Evolutionary conservation across 2,797 vertebrate genomes (phyloP), one percentile per base, ranked within the genome.

Genomic region (Salmo trutta): DNA sequence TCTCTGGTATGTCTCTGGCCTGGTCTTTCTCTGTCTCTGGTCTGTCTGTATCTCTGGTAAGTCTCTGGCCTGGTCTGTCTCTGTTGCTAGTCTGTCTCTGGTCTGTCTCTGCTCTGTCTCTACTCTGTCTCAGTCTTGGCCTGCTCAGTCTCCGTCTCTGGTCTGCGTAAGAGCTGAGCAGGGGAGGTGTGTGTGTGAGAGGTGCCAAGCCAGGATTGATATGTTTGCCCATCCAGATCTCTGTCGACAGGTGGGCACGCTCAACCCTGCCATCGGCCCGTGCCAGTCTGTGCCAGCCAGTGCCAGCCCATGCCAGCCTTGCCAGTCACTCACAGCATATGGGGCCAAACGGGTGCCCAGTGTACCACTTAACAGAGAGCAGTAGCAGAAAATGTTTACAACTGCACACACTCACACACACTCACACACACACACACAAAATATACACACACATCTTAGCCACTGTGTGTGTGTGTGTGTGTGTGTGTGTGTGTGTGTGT

Each of bases 191-290:
- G 41, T 47, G 41, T 47, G 41, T 47, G 41, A 47, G 21, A 62
- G 8, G 21, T 62, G 21, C n/a, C n/a, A 21, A 62, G 59, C 85
- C 69, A 71, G 84, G 85, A 89, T 84, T 85, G 89, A 92, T 91
- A 47, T 47, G 41, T 47, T 10, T 47, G 10, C 41, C 41, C 41
- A 47, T 47, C 41, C 41, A 47, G 41, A 47, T 47, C 41, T 47
- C 41, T 47, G 87, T 87, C 76, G 85, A 89, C 90, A 91, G 92
- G 89, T 90, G 88, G 85, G 84, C 85, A 82, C 84, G 75, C 84
- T 86, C 87, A 80, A 84, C 36, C 5, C 19, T 21, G 6, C 68
- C 68, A 1, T 17, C 8, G 36, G 33, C 36, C 68, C 33, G 1
- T 21, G 82, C 78, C 74, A 62, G 59, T 21, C 59, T 62, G 41